A percentile compares a stretch with the other conserved stretches of the same genome.
These are phyloP conservation scores for Abramis brama DNA, from an alignment of 2,113 vertebrate species.

Conservation along the genomic window DNA sequence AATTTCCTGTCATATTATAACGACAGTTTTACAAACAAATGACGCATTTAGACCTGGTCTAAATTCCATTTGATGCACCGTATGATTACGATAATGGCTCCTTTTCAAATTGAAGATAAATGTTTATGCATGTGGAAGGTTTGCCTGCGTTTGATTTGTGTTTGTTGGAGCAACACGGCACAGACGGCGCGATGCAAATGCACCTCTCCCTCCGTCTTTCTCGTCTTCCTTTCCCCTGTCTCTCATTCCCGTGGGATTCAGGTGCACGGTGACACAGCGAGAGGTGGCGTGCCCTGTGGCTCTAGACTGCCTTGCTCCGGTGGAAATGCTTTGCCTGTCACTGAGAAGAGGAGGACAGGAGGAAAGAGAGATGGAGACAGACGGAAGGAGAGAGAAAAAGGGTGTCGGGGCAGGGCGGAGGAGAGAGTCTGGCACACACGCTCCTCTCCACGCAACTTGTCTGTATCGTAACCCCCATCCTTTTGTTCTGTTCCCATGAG, in stretches of 20 bases:
- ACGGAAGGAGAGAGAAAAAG: conserved; percentile 62
- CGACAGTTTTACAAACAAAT: conserved; percentile 28
- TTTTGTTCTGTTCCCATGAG: conserved; percentile 75
- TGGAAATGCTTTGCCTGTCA: conserved; percentile 69
- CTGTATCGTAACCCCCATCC: conserved; percentile 70
- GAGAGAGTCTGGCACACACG: conserved; percentile 63
- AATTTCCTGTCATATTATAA: neutral
- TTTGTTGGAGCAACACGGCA: conserved; percentile 41
- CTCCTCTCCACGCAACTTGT: conserved; percentile 67
- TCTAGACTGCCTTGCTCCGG: conserved; percentile 57
- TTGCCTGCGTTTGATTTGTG: conserved; percentile 42
- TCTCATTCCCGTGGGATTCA: conserved; percentile 33
- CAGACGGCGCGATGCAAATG: conserved; percentile 48
- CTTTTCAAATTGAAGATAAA: conserved; percentile 35
- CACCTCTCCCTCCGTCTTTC: conserved; percentile 26
- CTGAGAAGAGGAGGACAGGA: conserved; percentile 60
- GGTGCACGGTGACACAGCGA: conserved; percentile 40
- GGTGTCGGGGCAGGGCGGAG: conserved; percentile 50
- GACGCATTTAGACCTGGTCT: conserved; percentile 32
- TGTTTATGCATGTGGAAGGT: conserved; percentile 29
- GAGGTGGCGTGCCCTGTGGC: conserved; percentile 62
- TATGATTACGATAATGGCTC: conserved; percentile 38
- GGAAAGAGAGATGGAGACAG: conserved; percentile 10
- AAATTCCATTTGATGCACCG: conserved; percentile 24
- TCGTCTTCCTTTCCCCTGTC: neutral